Percentiles rank a stretch among this genome's conserved stretches.
These are phyloP conservation scores for Ifrita kowaldi DNA, from an alignment of 2,113 vertebrate genomes.

Conservation along the genomic window DNA sequence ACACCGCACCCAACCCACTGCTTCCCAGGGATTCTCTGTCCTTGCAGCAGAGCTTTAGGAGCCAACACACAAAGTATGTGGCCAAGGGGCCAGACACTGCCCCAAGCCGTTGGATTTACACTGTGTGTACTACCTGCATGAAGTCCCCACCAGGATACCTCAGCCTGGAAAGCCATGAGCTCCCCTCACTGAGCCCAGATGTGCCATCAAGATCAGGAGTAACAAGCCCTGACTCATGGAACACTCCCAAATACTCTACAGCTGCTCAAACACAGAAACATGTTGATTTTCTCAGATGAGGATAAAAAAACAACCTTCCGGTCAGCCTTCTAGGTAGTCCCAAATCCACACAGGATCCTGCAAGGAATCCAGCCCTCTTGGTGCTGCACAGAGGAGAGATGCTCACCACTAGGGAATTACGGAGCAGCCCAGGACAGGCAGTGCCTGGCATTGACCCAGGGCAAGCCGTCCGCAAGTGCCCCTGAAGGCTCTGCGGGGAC, in stretches of 20 bases:
- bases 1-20: rapidly evolving
- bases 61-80: neutral
- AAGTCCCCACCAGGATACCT: neutral
- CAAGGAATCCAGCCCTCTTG: neutral
- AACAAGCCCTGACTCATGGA: neutral
- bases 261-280: neutral
- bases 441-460: neutral
- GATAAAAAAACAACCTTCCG: rapidly evolving
- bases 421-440: rapidly evolving
- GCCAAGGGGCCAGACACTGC: neutral
- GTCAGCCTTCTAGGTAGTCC: neutral
- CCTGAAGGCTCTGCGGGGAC: neutral
- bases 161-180: neutral
- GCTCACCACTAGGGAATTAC: neutral
- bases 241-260: neutral
- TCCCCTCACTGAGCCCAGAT: neutral
- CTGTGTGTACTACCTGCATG: neutral
- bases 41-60: neutral
- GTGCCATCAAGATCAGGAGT: neutral
- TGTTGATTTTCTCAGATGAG: neutral
- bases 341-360: neutral
- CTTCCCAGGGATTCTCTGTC: neutral
- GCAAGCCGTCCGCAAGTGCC: neutral
- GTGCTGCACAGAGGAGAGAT: neutral
- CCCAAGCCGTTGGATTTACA: rapidly evolving